Percentiles rank a stretch among this genome's conserved stretches.
Evolutionary conservation across 37 sponge, comb jelly and placozoan genomes (phyloP).

Genomic region (Crambe crambe): DNA sequence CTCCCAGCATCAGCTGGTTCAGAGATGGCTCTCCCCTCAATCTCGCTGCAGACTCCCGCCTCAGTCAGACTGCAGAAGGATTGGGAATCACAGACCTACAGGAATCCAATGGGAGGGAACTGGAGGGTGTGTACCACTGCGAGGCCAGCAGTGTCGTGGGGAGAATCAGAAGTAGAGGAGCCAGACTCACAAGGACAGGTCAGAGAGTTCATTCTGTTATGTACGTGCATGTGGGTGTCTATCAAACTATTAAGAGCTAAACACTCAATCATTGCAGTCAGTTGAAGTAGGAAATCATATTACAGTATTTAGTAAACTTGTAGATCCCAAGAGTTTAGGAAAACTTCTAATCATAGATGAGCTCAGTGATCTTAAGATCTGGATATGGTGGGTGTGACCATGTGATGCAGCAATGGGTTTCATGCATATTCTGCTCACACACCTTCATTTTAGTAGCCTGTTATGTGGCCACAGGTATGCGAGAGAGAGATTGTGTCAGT

Average conservation of each 20-base stretch:
- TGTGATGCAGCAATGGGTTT: too few species aligned
- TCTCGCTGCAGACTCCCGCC: not conserved
- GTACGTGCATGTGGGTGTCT: not conserved
- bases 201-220: conserved; percentile 11
- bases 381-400: too few species aligned
- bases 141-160: conserved; percentile 19
- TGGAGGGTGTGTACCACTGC: conserved; percentile 58
- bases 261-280: too few species aligned
- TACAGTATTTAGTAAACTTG: not conserved
- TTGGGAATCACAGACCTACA: conserved; percentile 9
- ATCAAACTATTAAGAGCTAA: too few species aligned
- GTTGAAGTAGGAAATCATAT: too few species aligned
- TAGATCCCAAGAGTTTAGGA: not conserved
- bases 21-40: conserved; percentile 1
- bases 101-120: not conserved
- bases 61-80: not conserved
- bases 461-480: too few species aligned
- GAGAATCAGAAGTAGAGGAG: conserved; percentile 20
- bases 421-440: too few species aligned
- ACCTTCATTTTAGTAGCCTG: too few species aligned
- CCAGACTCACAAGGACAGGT: conserved; percentile 21
- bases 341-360: too few species aligned
- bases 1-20: conserved; percentile 36
- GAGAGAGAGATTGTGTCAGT: too few species aligned
- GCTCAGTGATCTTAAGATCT: too few species aligned